Conservation (phyloP, 2,113 vertebrate species). For the Marmota monax region DNA sequence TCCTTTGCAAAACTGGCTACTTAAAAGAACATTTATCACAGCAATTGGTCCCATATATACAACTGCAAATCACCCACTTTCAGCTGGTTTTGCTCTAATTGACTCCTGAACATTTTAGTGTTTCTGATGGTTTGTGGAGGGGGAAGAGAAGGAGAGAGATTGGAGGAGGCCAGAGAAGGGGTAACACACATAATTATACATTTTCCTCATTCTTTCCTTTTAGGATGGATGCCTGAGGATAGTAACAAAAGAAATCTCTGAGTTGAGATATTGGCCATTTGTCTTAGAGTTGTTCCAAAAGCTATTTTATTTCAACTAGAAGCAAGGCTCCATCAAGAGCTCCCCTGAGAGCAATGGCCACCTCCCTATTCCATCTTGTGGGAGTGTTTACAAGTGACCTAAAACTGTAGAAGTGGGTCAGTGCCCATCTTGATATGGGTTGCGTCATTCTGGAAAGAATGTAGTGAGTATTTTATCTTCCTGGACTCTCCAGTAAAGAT, state of each 20-base stretch:
- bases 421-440: not conserved
- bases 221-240: slow-evolving; percentile 66
- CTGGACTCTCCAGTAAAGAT: not conserved
- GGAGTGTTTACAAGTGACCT: slow-evolving; percentile 77
- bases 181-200: slow-evolving; percentile 25
- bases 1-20: slow-evolving; percentile 72
- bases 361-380: not conserved
- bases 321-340: slow-evolving; percentile 50
- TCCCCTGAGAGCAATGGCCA: slow-evolving; percentile 47
- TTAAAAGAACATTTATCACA: slow-evolving; percentile 80
- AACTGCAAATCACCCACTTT: slow-evolving; percentile 67
- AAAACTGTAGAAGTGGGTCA: not conserved
- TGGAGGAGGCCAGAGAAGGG: slow-evolving; percentile 7
- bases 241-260: slow-evolving; percentile 58
- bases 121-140: not conserved
- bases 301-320: slow-evolving; percentile 79
- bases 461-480: not conserved
- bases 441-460: slow-evolving; percentile 17
- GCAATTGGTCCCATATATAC: slow-evolving; percentile 60
- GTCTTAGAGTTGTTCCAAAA: slow-evolving; percentile 79
- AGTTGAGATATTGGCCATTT: slow-evolving; percentile 75
- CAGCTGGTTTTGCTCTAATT: slow-evolving; percentile 59
- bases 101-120: slow-evolving; percentile 55
- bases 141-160: slow-evolving; percentile 24
- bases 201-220: slow-evolving; percentile 67